These are phyloP conservation scores for Apaloderma vittatum DNA, from an alignment of 2,113 vertebrate genomes.

Conservation along the genomic window DNA sequence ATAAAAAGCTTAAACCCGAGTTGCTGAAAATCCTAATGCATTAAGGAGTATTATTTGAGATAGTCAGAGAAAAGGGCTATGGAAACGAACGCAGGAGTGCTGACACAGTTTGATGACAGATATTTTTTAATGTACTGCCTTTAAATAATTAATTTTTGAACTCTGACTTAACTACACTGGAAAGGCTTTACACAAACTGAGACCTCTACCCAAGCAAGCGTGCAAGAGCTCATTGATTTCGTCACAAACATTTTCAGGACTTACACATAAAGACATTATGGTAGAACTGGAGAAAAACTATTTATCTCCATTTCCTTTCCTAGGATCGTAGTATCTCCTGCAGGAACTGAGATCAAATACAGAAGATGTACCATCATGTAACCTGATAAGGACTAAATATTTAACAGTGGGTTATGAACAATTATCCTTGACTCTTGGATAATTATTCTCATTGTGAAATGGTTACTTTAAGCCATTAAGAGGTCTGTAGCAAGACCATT, in stretches of 20 bases:
- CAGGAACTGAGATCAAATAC: neutral
- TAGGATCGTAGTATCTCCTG: neutral
- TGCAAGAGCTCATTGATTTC: neutral
- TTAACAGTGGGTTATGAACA: neutral
- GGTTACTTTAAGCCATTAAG: neutral
- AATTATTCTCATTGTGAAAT: neutral
- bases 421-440: neutral
- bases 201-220: neutral
- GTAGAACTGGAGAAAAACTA: neutral
- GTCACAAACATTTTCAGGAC: neutral
- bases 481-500: neutral
- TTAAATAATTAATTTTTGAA: neutral
- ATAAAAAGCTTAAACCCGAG: neutral
- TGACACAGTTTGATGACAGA: neutral
- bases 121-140: neutral
- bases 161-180: neutral
- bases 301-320: neutral
- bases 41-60: neutral
- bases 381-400: neutral
- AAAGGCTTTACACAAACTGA: neutral
- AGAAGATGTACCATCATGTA: neutral
- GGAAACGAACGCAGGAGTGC: neutral
- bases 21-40: conserved; percentile 12
- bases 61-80: neutral
- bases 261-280: neutral